Conservation (phyloP, 35 echinoderm and acorn worm genomes). For the Hemicentrotus pulcherrimus region DNA sequence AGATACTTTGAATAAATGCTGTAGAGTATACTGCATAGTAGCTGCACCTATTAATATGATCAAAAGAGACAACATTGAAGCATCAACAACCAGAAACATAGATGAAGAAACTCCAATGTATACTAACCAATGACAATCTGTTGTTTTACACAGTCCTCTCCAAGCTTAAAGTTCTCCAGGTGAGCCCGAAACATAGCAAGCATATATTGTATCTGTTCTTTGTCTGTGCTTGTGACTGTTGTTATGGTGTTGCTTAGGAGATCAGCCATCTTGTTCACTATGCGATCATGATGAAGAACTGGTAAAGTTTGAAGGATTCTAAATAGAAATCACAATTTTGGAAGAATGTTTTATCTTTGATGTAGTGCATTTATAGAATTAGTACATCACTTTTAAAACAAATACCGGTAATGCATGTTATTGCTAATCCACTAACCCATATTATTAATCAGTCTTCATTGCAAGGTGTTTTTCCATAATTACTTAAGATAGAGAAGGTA, state of each 20-base stretch:
- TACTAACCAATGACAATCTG: not conserved
- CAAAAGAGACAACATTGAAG: not conserved
- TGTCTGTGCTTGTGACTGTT: not conserved
- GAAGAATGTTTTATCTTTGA: too few species aligned
- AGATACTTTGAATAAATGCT: too few species aligned
- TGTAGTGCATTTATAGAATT: too few species aligned
- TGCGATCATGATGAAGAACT: not conserved
- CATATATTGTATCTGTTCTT: slow-evolving; percentile 1
- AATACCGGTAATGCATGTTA: too few species aligned
- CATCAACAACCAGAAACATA: not conserved
- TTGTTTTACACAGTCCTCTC: slow-evolving; percentile 31
- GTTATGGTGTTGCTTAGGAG: not conserved
- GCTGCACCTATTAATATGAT: too few species aligned
- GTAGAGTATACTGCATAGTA: too few species aligned
- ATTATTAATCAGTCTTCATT: too few species aligned
- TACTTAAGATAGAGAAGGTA: too few species aligned
- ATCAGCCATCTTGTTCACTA: not conserved
- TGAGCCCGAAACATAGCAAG: not conserved
- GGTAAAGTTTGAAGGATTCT: slow-evolving; percentile 28
- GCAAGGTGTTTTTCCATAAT: too few species aligned
- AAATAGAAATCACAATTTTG: not conserved
- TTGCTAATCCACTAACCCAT: too few species aligned
- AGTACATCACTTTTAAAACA: too few species aligned
- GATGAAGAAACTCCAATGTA: not conserved
- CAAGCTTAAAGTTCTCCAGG: not conserved